Evolutionary conservation across 1,140 invertebrate genomes (phyloP).

Genomic region (Scaptomyza pallida): DNA sequence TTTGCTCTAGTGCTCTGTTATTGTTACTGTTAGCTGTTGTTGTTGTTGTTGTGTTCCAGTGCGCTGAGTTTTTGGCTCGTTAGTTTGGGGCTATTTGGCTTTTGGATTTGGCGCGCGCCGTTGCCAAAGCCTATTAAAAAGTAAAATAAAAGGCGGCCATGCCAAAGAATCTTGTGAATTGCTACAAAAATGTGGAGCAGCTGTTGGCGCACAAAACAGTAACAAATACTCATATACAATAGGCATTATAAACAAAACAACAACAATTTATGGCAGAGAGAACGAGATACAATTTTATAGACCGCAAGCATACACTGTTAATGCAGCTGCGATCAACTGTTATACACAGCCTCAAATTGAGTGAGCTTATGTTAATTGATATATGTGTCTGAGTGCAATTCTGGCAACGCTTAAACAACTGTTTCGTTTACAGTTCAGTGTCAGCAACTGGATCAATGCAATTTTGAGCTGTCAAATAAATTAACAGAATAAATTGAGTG

Average conservation of each 20-base stretch:
- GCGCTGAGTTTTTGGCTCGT: slow-evolving; percentile 69
- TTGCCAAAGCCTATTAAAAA: slow-evolving; percentile 42
- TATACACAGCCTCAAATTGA: too few species aligned
- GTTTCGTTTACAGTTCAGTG: not conserved
- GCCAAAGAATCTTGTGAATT: slow-evolving; percentile 47
- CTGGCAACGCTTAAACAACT: not conserved
- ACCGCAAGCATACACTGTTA: not conserved
- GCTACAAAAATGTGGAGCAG: slow-evolving; percentile 58
- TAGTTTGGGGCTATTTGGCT: slow-evolving; percentile 70
- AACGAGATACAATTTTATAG: slow-evolving; percentile 42
- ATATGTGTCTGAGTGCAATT: not conserved
- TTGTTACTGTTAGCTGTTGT: slow-evolving; percentile 8
- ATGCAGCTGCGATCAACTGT: too few species aligned
- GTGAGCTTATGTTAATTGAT: slow-evolving; percentile 4
- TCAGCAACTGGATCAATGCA: too few species aligned
- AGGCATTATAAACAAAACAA: slow-evolving; percentile 36
- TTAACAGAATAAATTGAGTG: not conserved
- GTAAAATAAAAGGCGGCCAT: slow-evolving; percentile 64
- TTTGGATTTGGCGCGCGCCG: slow-evolving; percentile 70
- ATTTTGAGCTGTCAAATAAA: slow-evolving; percentile 4
- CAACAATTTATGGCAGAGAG: slow-evolving; percentile 53
- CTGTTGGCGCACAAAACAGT: slow-evolving; percentile 33
- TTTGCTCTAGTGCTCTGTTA: slow-evolving; percentile 7
- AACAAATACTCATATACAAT: slow-evolving; percentile 23
- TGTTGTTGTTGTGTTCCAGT: slow-evolving; percentile 68